A percentile compares a stretch with the other conserved stretches of the same genome.
Evolutionary conservation across 1,140 invertebrate genomes (phyloP).

Genomic region (Dinothrombium tinctorium): DNA sequence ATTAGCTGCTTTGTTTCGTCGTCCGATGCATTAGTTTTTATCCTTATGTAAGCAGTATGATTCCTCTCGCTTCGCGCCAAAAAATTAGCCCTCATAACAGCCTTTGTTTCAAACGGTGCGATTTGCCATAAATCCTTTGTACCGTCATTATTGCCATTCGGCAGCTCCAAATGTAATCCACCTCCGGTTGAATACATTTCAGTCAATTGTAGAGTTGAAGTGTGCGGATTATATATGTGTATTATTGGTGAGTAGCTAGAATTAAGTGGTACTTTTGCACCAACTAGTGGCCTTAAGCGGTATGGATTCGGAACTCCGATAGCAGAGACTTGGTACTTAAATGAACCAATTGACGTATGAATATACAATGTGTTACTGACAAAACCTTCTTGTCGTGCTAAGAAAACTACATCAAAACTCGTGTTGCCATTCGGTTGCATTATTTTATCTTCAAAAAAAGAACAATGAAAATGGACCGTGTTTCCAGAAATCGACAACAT

Average conservation of each 20-base stretch:
- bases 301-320: constrained; percentile 63
- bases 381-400: too few species aligned
- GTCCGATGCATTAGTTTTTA: too few species aligned
- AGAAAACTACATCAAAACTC: too few species aligned
- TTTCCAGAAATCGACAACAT: too few species aligned
- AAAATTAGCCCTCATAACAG: constrained; percentile 71
- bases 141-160: constrained; percentile 54
- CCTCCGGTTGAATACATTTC: constrained; percentile 76
- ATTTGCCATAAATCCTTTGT: constrained; percentile 64
- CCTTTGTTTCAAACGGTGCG: constrained; percentile 61
- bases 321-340: constrained; percentile 58
- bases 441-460: too few species aligned
- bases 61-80: too few species aligned
- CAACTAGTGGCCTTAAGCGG: constrained; percentile 60
- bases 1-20: too few species aligned
- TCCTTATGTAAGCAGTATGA: too few species aligned
- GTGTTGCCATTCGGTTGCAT: too few species aligned
- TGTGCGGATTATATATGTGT: constrained; percentile 78
- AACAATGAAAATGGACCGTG: too few species aligned
- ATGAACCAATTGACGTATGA: too few species aligned
- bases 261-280: constrained; percentile 69
- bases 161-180: constrained; percentile 69
- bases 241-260: constrained; percentile 69
- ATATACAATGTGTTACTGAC: too few species aligned
- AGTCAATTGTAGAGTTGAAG: constrained; percentile 52